These are phyloP conservation scores for Pteruthius melanotis DNA, from an alignment of 2,113 vertebrate species.

Conservation along the genomic window DNA sequence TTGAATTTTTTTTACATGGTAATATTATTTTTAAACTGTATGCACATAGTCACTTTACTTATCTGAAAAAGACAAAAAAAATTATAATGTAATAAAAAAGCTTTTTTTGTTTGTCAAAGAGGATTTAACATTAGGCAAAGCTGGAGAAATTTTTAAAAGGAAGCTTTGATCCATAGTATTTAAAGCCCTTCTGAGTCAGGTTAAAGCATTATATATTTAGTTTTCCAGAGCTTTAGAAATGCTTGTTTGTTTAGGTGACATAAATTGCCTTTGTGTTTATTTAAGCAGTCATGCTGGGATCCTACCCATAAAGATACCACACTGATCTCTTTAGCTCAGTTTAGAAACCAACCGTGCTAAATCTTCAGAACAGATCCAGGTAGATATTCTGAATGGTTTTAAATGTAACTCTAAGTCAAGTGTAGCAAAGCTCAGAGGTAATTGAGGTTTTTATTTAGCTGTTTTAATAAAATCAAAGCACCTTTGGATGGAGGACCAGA, in stretches of 20 bases:
- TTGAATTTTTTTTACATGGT: not conserved
- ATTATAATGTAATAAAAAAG: not conserved
- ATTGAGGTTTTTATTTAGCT: not conserved
- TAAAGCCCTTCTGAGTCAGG: conserved; percentile 89
- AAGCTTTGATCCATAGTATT: conserved; percentile 82
- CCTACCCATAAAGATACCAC: not conserved
- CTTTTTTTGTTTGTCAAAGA: conserved; percentile 15
- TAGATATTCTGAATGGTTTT: not conserved
- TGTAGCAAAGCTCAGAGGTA: not conserved
- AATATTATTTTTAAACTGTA: not conserved
- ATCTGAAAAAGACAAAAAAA: not conserved
- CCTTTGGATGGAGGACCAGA: not conserved
- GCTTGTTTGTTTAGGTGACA: not conserved
- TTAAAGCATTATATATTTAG: conserved; percentile 8
- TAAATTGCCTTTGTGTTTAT: not conserved
- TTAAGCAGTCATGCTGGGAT: not conserved
- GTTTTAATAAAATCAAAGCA: not conserved
- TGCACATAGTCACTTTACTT: not conserved
- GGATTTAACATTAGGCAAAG: conserved; percentile 88
- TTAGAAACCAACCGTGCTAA: not conserved
- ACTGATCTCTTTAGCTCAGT: not conserved
- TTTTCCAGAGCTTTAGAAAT: not conserved
- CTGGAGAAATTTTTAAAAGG: conserved; percentile 87
- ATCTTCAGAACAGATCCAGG: not conserved
- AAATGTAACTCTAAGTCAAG: not conserved